phyloP scores from a whole-genome alignment of 2,113 vertebrate species.

The Mola mola region DNA sequence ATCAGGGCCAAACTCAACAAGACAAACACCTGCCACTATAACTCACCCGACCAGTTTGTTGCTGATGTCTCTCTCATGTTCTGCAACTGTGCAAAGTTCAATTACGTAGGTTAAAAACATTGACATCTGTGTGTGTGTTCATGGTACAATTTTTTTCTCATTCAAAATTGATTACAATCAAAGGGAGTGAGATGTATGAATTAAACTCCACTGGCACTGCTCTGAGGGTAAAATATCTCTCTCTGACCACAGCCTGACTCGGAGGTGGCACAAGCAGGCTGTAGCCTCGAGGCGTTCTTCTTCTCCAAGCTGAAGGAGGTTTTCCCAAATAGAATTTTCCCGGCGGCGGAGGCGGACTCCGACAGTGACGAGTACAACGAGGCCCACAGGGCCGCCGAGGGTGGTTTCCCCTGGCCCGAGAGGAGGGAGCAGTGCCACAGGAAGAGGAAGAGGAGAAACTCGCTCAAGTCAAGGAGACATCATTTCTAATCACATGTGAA shows the following conservation, averaged over 20 bases:
- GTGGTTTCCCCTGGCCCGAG: slow-evolving; percentile 89
- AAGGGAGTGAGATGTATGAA: too few species aligned
- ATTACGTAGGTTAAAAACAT: slow-evolving; percentile 88
- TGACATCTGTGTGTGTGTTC: not conserved
- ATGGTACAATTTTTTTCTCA: not conserved
- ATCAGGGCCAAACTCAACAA: slow-evolving; percentile 90
- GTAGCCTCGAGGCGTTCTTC: slow-evolving; percentile 91
- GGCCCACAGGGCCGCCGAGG: slow-evolving; percentile 66
- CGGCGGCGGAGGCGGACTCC: slow-evolving; percentile 85
- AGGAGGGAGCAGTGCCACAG: slow-evolving; percentile 89
- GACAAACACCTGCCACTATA: slow-evolving; percentile 86
- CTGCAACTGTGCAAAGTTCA: slow-evolving; percentile 97
- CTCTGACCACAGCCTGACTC: slow-evolving; percentile 88
- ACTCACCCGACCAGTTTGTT: slow-evolving; percentile 88
- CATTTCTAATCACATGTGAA: slow-evolving; percentile 65
- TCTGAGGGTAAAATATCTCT: slow-evolving; percentile 1
- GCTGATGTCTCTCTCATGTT: slow-evolving; percentile 96
- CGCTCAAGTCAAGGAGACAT: slow-evolving; percentile 82
- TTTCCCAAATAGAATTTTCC: slow-evolving; percentile 87
- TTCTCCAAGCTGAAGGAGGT: slow-evolving; percentile 87
- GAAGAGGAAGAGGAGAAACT: slow-evolving; percentile 92
- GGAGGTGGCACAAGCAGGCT: slow-evolving; percentile 94
- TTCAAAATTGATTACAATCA: too few species aligned
- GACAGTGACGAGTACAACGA: slow-evolving; percentile 91
- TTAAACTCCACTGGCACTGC: not conserved